Evolutionary conservation across 2,113 vertebrate species (phyloP).

Genomic region (Romanogobio albipinnatus): DNA sequence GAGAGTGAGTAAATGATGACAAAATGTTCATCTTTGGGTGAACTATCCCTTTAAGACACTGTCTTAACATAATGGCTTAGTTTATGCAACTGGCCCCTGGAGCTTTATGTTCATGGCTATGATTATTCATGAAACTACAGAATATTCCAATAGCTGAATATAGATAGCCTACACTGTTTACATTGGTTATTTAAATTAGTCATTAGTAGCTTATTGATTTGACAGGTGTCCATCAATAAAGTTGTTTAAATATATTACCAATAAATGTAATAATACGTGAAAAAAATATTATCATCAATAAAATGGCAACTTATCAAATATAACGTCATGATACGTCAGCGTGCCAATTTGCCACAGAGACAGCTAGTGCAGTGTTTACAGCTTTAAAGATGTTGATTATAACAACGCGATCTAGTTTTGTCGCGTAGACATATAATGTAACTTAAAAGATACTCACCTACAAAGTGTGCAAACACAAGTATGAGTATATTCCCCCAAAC

Average conservation of each 20-base stretch:
- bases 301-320: neutral
- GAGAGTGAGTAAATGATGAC: too few relatives aligned
- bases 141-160: neutral
- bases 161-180: neutral
- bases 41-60: too few relatives aligned
- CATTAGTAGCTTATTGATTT: too few relatives aligned
- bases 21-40: too few relatives aligned
- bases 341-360: neutral
- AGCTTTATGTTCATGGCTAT: neutral
- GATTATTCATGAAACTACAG: neutral
- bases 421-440: neutral
- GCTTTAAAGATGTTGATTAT: neutral
- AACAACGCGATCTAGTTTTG: neutral
- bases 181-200: too few relatives aligned
- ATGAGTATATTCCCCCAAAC: slow-evolving; percentile 27
- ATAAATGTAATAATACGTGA: neutral
- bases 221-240: neutral
- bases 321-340: too few relatives aligned
- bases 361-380: too few relatives aligned
- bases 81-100: too few relatives aligned
- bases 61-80: too few relatives aligned
- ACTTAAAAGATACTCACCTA: slow-evolving; percentile 57
- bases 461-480: slow-evolving; percentile 30
- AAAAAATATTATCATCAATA: neutral
- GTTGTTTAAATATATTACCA: neutral